These are phyloP conservation scores for Cerceris rybyensis DNA, from an alignment of 2,888 invertebrate genomes.

Conservation along the genomic window DNA sequence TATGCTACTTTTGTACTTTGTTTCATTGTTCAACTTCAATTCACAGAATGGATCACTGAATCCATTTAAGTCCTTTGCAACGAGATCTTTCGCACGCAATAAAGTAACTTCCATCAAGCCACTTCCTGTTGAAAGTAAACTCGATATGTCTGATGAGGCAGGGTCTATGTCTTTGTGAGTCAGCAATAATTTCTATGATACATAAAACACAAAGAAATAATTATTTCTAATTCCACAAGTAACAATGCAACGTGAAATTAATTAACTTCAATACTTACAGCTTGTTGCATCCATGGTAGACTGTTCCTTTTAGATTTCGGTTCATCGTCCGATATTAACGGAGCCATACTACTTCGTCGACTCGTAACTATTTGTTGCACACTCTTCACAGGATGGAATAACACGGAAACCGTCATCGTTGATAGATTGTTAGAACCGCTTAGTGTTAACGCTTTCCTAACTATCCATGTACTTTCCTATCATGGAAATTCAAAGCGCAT, in stretches of 20 bases:
- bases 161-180: constrained; percentile 75
- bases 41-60: constrained; percentile 84
- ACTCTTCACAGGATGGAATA: constrained; percentile 82
- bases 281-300: constrained; percentile 81
- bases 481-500: constrained; percentile 6
- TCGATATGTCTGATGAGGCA: constrained; percentile 77
- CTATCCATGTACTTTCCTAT: constrained; percentile 75
- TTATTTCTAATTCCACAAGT: too few relatives aligned
- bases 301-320: constrained; percentile 78
- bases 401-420: constrained; percentile 81
- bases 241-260: background rate
- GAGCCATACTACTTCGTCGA: constrained; percentile 71
- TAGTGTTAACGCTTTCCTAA: constrained; percentile 74
- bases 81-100: constrained; percentile 82
- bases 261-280: constrained; percentile 64
- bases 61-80: constrained; percentile 84
- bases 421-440: constrained; percentile 75
- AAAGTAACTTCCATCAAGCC: constrained; percentile 83
- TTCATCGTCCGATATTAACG: constrained; percentile 71
- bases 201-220: constrained; percentile 7
- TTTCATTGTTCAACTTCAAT: constrained; percentile 81
- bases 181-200: constrained; percentile 76
- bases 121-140: constrained; percentile 79
- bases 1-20: constrained; percentile 82
- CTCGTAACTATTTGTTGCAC: constrained; percentile 73